phyloP scores from a whole-genome alignment of 2,888 invertebrate genomes.

The Pterostichus madidus region DNA sequence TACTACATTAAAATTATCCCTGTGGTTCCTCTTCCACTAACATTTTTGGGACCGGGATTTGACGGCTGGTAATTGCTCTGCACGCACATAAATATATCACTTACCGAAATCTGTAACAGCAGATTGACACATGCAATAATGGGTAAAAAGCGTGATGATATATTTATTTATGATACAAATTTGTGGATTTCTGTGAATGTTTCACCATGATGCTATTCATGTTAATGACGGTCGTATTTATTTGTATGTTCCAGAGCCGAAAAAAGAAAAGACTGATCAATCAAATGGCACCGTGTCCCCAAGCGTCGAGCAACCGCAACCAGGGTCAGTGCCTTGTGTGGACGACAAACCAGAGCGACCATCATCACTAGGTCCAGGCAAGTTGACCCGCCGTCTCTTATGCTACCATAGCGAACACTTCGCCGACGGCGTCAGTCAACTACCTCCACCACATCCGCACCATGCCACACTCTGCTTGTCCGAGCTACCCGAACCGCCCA shows the following conservation, averaged over 20 bases:
- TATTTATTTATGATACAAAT: too few relatives aligned
- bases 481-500: constrained; percentile 94
- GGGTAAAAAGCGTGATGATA: too few relatives aligned
- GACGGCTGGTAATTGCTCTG: too few relatives aligned
- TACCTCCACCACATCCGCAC: constrained; percentile 71
- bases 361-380: constrained; percentile 88
- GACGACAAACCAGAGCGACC: constrained; percentile 85
- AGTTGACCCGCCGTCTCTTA: constrained; percentile 87
- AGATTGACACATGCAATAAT: too few relatives aligned
- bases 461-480: constrained; percentile 79
- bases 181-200: too few relatives aligned
- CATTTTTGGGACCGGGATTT: too few relatives aligned
- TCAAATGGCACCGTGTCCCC: constrained; percentile 83
- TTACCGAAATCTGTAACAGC: too few relatives aligned
- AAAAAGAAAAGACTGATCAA: constrained; percentile 94
- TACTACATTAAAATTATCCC: too few relatives aligned
- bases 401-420: constrained; percentile 89
- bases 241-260: constrained; percentile 86
- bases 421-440: constrained; percentile 66
- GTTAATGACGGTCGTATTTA: neutral
- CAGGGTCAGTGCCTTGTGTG: constrained; percentile 73
- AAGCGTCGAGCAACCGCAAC: constrained; percentile 78
- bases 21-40: too few relatives aligned
- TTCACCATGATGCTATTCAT: too few relatives aligned
- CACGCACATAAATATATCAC: too few relatives aligned